Percentiles rank a stretch among this genome's conserved stretches.
Evolutionary conservation across 2,888 invertebrate genomes (phyloP).

Genomic region (Thyatira batis): DNA sequence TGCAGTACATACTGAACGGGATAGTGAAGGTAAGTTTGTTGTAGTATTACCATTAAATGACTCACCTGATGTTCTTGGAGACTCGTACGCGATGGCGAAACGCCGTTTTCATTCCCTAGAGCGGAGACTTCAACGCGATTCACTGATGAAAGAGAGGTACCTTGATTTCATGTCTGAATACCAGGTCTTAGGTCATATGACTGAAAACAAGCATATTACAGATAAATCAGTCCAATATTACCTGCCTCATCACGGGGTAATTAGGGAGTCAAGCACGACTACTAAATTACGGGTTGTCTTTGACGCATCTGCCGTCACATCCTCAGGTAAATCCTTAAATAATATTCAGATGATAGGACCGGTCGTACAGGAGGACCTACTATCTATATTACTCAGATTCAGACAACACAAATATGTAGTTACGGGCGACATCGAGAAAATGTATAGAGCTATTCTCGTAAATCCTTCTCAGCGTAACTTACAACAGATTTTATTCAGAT

Average conservation of each 20-base stretch:
- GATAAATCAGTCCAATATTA: constrained; percentile 5
- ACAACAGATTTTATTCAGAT: too few species aligned
- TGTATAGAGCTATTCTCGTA: constrained; percentile 10
- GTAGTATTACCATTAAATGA: background rate
- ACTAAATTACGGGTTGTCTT: constrained; percentile 16
- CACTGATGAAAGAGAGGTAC: background rate
- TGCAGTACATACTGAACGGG: background rate
- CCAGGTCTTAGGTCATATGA: background rate
- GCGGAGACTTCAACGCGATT: background rate
- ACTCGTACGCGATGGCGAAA: background rate
- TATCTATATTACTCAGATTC: background rate
- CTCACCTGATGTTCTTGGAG: background rate
- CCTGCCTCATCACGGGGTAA: constrained; percentile 13
- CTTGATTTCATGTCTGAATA: background rate
- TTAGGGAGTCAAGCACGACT: constrained; percentile 8
- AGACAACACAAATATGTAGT: background rate
- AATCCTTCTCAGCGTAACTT: too few species aligned
- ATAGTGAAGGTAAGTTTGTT: background rate
- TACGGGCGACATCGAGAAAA: constrained; percentile 26
- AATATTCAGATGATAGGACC: constrained; percentile 15
- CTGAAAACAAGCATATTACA: background rate
- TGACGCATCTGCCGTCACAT: constrained; percentile 11
- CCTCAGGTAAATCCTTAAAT: constrained; percentile 9
- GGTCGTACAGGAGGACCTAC: constrained; percentile 13
- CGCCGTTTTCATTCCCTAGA: background rate